These are phyloP conservation scores for Atractosteus spatula DNA, from an alignment of 2,113 vertebrate species.

Conservation along the genomic window DNA sequence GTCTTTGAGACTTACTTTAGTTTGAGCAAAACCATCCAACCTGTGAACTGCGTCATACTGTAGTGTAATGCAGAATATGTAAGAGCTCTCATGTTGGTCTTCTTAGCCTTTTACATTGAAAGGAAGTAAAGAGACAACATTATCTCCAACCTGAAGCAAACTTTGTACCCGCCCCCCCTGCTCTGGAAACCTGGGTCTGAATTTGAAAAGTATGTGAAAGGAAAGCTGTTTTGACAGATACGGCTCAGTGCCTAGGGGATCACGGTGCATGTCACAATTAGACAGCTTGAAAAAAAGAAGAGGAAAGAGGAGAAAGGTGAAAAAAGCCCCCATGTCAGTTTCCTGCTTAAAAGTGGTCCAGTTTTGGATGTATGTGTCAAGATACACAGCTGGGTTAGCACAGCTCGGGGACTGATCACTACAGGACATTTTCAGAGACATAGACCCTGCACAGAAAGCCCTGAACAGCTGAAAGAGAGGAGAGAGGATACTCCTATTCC, in stretches of 20 bases:
- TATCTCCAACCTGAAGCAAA: too few relatives aligned
- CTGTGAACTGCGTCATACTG: too few relatives aligned
- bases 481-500: too few relatives aligned
- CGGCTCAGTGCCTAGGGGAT: conserved; percentile 53
- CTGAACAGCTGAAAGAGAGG: too few relatives aligned
- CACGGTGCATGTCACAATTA: conserved; percentile 46
- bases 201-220: conserved; percentile 39
- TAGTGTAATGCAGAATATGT: too few relatives aligned
- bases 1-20: too few relatives aligned
- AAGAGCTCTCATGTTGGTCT: too few relatives aligned
- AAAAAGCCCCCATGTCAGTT: neutral
- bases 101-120: too few relatives aligned
- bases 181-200: neutral
- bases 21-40: too few relatives aligned
- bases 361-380: neutral
- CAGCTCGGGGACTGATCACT: neutral
- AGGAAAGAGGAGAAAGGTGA: neutral
- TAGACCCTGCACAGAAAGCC: too few relatives aligned
- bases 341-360: neutral
- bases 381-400: neutral
- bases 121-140: too few relatives aligned
- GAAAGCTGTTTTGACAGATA: conserved; percentile 58
- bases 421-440: neutral
- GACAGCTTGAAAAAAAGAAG: neutral
- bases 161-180: too few relatives aligned